Percentiles rank a stretch among this genome's conserved stretches.
Evolutionary conservation across 2,888 invertebrate species (phyloP).

Genomic region (Heterodera filipjevi): DNA sequence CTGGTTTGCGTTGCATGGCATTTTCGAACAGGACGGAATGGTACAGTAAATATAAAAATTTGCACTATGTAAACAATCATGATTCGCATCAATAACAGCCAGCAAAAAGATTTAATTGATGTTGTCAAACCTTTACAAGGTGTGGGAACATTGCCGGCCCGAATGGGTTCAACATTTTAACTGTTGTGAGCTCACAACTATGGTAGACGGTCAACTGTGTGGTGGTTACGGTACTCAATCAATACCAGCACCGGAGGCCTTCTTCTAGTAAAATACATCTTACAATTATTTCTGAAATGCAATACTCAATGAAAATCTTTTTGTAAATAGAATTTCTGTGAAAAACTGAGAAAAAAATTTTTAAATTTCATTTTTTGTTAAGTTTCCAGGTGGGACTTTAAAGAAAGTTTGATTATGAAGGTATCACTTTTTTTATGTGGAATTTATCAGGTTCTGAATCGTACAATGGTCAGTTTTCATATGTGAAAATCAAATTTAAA

Average conservation of each 20-base stretch:
- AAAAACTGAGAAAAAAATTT: too few species aligned
- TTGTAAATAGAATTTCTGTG: too few species aligned
- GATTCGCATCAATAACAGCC: not conserved
- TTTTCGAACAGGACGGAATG: conserved; percentile 30
- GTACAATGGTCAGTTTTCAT: conserved; percentile 41
- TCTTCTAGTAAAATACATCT: conserved; percentile 57
- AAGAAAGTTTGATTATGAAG: not conserved
- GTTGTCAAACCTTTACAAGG: not conserved
- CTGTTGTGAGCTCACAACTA: conserved; percentile 54
- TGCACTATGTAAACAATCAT: not conserved
- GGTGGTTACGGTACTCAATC: conserved; percentile 45
- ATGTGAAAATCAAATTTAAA: too few species aligned
- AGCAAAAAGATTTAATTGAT: not conserved
- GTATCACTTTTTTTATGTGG: conserved; percentile 22
- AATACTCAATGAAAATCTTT: too few species aligned
- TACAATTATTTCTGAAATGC: too few species aligned
- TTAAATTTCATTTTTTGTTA: too few species aligned
- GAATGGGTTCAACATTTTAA: conserved; percentile 53
- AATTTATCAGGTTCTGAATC: conserved; percentile 56
- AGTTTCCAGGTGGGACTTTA: conserved; percentile 12
- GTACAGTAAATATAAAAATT: not conserved
- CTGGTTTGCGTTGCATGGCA: conserved; percentile 55
- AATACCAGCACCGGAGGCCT: conserved; percentile 59
- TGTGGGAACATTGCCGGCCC: conserved; percentile 32
- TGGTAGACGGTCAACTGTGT: conserved; percentile 42